Evolutionary conservation across 2,888 invertebrate species (phyloP), one percentile per base, ranked within the genome.

Genomic region (Apocheima hispidaria): DNA sequence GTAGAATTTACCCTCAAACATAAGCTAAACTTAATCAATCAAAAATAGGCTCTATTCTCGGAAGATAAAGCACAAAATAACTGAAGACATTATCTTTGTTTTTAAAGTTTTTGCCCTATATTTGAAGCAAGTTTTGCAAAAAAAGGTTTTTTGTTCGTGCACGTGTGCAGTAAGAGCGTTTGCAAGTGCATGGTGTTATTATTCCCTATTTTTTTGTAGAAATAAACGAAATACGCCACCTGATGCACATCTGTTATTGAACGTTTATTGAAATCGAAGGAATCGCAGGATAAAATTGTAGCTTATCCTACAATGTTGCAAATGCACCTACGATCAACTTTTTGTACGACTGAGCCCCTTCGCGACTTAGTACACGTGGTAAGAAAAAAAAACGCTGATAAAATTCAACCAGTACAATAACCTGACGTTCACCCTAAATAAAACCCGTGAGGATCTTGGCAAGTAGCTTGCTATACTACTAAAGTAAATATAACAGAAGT

Each of bases 1-100:
- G 84, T 84, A 83, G 75, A 70, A 59, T 49, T 53, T 43, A 38
- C 48, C 7, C 4, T 16, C 69, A 64, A 66, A 58, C 2, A 28
- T 46, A 51, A 9, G 2, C 0, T 10, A 10, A 4, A 10, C 2
- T 9, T 16, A 3, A 14, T 26, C n/a, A 64, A 1, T 6, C 12
- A 2, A 75, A 62, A 55, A 50, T 65, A 23, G 58, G n/a, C 54
- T 49, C 43, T 75, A 63, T 2, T 0, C 0, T 0, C 0, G 2
- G 16, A 0, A 0, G 0, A 30, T 69, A 73, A 61, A 44, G 56
- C 14, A 30, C 10, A 53, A 0, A 48, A 0, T 10, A 9, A 3
- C 12, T 7, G 54, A 10, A 9, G 2, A 12, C 26, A 7, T 3
- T 38, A 23, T 43, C 18, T 33, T 26, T 7, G 40, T 23, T 30